phyloP scores from a whole-genome alignment of 2,113 vertebrate species.

The Trachemys scripta region DNA sequence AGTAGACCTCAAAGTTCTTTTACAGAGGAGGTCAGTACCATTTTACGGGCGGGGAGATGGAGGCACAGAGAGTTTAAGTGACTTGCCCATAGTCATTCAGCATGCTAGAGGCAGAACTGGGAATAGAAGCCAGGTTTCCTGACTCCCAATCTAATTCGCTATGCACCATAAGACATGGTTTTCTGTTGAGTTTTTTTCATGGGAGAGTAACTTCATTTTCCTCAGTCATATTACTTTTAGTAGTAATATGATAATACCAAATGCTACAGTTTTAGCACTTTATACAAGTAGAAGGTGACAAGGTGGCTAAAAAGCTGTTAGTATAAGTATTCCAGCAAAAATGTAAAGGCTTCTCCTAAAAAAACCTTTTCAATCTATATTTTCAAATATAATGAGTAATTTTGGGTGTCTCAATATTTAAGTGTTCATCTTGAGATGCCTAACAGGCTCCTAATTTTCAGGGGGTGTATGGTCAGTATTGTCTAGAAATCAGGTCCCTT shows the following conservation, averaged over 20 bases:
- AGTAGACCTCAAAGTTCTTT: background rate
- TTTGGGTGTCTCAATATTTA: background rate
- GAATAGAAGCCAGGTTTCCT: background rate
- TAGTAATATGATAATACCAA: background rate
- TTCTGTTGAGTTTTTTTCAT: background rate
- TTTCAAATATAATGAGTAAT: constrained; percentile 11
- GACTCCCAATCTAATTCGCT: background rate
- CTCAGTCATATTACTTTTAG: background rate
- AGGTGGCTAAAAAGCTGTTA: background rate
- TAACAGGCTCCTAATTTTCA: background rate
- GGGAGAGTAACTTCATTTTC: background rate
- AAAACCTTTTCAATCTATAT: background rate
- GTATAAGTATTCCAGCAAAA: background rate
- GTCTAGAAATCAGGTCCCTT: background rate
- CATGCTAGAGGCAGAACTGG: background rate
- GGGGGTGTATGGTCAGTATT: background rate
- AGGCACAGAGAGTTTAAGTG: background rate
- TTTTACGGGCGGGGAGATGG: background rate
- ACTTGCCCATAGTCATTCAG: background rate
- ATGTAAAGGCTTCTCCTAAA: background rate
- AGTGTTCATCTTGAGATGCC: background rate
- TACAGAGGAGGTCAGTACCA: background rate
- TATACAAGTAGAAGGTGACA: background rate
- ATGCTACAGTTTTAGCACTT: no score
- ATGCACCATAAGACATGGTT: background rate